Conservation (phyloP, 2,113 vertebrate genomes). For the Paramisgurnus dabryanus region DNA sequence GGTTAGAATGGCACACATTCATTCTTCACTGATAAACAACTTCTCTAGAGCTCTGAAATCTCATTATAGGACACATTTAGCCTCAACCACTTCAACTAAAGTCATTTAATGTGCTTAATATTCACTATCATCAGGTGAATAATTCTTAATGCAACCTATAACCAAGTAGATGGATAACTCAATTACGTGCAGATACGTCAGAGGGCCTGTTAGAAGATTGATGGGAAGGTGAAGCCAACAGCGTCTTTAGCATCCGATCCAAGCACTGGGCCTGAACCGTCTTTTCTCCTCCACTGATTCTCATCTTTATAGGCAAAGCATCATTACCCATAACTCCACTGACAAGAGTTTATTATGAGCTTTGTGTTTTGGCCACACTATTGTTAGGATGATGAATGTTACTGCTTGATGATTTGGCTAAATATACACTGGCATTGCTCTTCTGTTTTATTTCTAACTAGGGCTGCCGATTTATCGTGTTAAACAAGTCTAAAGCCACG, state of each 20-base stretch:
- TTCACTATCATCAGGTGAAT: slow-evolving; percentile 93
- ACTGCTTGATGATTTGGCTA: slow-evolving; percentile 77
- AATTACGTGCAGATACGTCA: slow-evolving; percentile 98
- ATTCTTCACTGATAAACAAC: no score
- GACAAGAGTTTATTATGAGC: slow-evolving; percentile 98
- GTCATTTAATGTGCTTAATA: slow-evolving; percentile 96
- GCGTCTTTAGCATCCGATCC: slow-evolving; percentile 92
- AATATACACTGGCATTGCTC: slow-evolving; percentile 88
- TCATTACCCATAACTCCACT: slow-evolving; percentile 98
- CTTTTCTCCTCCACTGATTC: slow-evolving; percentile 62
- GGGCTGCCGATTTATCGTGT: slow-evolving; percentile 62
- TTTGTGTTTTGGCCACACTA: slow-evolving; percentile 97
- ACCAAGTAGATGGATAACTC: slow-evolving; percentile 98
- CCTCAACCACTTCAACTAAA: slow-evolving; percentile 76
- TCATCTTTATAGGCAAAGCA: slow-evolving; percentile 93
- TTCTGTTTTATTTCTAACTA: slow-evolving; percentile 45
- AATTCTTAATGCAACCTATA: slow-evolving; percentile 98
- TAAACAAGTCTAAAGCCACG: no score
- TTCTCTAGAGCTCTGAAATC: no score
- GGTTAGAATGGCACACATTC: no score
- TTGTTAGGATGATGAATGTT: slow-evolving; percentile 98
- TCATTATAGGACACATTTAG: slow-evolving; percentile 64
- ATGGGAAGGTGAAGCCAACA: slow-evolving; percentile 91
- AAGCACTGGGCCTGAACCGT: slow-evolving; percentile 92
- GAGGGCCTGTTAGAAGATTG: slow-evolving; percentile 96